Evolutionary conservation across 2,888 invertebrate species (phyloP).

Genomic region (Alentia gelatinosa): DNA sequence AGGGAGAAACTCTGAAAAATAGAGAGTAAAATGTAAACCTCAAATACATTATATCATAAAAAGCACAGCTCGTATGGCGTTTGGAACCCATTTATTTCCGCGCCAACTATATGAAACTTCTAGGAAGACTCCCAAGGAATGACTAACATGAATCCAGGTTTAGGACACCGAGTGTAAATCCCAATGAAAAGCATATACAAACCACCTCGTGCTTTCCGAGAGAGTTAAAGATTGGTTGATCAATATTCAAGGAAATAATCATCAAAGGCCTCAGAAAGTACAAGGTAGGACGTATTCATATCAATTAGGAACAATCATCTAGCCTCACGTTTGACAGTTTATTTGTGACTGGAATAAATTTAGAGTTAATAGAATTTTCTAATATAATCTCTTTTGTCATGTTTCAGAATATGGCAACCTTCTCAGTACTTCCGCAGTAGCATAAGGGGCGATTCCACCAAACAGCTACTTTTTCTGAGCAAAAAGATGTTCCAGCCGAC

Average conservation of each 20-base stretch:
- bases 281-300: too few relatives aligned
- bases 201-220: too few relatives aligned
- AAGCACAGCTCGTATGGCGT: not conserved
- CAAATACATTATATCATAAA: not conserved
- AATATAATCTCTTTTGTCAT: not conserved
- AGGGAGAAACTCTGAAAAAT: not conserved
- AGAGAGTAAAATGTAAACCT: not conserved
- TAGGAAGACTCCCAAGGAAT: not conserved
- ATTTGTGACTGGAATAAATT: too few relatives aligned
- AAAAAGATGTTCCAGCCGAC: too few relatives aligned
- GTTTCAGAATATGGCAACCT: slow-evolving; percentile 42
- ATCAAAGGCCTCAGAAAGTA: not conserved
- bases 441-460: too few relatives aligned
- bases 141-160: too few relatives aligned
- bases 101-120: not conserved
- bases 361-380: not conserved
- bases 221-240: too few relatives aligned
- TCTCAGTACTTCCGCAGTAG: slow-evolving; percentile 14
- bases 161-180: too few relatives aligned
- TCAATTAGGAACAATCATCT: too few relatives aligned
- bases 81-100: not conserved
- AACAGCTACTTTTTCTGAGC: too few relatives aligned
- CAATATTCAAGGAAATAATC: not conserved
- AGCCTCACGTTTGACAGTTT: too few relatives aligned
- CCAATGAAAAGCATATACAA: too few relatives aligned